These are phyloP conservation scores for Acipenser oxyrinchus DNA, from an alignment of 2,797 vertebrate species.

Conservation along the genomic window DNA sequence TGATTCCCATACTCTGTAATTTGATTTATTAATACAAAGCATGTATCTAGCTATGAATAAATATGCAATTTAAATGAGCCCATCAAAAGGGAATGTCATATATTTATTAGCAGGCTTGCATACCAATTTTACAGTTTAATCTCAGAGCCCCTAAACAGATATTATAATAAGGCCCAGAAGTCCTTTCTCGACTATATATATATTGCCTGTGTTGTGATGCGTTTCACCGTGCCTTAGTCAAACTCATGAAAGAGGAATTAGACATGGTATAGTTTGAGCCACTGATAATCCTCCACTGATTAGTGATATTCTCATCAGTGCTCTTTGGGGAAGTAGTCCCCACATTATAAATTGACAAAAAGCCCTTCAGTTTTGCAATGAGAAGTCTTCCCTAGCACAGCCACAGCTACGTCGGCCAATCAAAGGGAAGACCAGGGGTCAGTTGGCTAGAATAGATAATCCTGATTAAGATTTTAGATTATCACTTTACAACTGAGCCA, in stretches of 20 bases:
- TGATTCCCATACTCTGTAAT: too few species aligned
- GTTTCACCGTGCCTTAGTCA: conserved; percentile 42
- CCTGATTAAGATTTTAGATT: conserved; percentile 78
- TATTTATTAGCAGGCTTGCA: conserved; percentile 3
- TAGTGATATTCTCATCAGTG: conserved; percentile 69
- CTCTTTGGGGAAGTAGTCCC: conserved; percentile 52
- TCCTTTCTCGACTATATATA: conserved; percentile 14
- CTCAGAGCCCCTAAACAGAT: conserved; percentile 19
- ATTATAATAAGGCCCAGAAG: conserved; percentile 41
- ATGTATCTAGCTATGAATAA: neutral
- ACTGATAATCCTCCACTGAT: conserved; percentile 73
- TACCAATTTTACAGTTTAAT: conserved; percentile 10
- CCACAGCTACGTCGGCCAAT: conserved; percentile 42
- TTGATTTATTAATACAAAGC: too few species aligned
- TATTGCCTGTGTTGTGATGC: conserved; percentile 36
- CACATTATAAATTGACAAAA: conserved; percentile 34
- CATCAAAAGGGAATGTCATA: conserved; percentile 2
- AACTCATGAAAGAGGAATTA: conserved; percentile 68
- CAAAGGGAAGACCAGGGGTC: conserved; percentile 57
- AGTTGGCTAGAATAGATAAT: conserved; percentile 83
- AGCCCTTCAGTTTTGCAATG: conserved; percentile 44
- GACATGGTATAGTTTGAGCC: conserved; percentile 73
- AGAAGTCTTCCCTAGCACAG: conserved; percentile 38
- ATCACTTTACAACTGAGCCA: conserved; percentile 73
- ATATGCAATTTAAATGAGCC: neutral